Base-by-base conservation (phyloP, 1,140 invertebrate genomes). In the Pygmarrhopalites habei region DNA sequence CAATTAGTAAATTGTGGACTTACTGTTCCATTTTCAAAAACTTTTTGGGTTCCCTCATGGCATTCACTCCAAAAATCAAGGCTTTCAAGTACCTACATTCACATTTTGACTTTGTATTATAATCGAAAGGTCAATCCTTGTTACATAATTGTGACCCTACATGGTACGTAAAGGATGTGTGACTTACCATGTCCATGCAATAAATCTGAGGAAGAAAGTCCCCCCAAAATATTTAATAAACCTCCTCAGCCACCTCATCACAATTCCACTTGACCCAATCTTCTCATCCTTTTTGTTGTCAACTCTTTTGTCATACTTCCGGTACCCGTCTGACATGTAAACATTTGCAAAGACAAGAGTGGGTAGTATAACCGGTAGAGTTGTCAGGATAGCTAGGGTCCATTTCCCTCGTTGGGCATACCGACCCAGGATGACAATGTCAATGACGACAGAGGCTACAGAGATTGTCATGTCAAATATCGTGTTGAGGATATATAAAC, bases 341-440 rank as follows among this genome's bases (percentile, higher is more conserved):
- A 69, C 64, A 29, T 69, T 69, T 1, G 67, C 66, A 26, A 69
- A 69, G 26, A 69, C 64, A 1, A 46, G 46, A 10, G 67, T 69
- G 4, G 67, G 67, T 7, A 69, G 57, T 21, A 69, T 21, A 1
- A 69, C 58, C 10, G 64, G 64, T 53, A 69, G n/a, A 43, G 41
- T 32, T 0, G 64, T 66, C 17, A 69, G 25, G 4, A 64, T 7
- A 25, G 61, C 67, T 19, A 69, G 53, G 0, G 3, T 14, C 56
- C 62, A 69, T 12, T 58, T 60, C 25, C 47, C 26, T 28, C 60
- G 60, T 58, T 66, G 17, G 5, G 62, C 19, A 51, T 60, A 68
- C 1, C 60, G n/a, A 2, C 61, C 15, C 10, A 68, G 1, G 26
- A 60, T 41, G 1, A 63, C 25, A 12, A 68, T 57, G 56, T 68